Percentiles rank a stretch among this genome's conserved stretches.
Conservation (phyloP, 2,113 vertebrate species). For the Corydoras maculifer region DNA sequence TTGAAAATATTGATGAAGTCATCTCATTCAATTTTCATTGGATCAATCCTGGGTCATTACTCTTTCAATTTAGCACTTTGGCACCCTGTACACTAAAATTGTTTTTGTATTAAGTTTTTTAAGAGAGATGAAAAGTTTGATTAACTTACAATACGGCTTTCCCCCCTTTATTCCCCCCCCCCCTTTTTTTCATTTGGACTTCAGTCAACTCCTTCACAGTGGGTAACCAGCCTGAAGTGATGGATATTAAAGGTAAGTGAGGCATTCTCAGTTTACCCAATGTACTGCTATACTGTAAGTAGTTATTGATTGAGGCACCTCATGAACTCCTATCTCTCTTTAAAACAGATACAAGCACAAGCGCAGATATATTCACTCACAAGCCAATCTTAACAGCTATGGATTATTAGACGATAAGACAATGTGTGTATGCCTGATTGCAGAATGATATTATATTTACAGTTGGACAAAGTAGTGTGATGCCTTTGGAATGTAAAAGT, state of each 20-base stretch:
- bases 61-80: conserved; percentile 65
- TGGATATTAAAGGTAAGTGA: conserved; percentile 90
- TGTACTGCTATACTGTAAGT: conserved; percentile 78
- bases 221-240: conserved; percentile 93
- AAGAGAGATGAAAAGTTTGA: conserved; percentile 44
- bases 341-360: conserved; percentile 15
- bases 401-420: neutral
- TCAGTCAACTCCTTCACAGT: conserved; percentile 69
- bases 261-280: conserved; percentile 35
- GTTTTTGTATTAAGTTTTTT: conserved; percentile 56
- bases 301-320: conserved; percentile 26
- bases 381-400: conserved; percentile 5
- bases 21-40: conserved; percentile 67
- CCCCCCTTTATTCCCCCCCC: conserved; percentile 39
- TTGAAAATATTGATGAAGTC: conserved; percentile 65
- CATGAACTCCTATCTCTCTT: conserved; percentile 7
- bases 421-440: conserved; percentile 3
- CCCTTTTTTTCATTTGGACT: conserved; percentile 35
- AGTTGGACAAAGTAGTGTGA: neutral
- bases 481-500: neutral
- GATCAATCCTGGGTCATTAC: conserved; percentile 56
- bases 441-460: neutral
- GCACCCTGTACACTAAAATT: conserved; percentile 61
- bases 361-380: conserved; percentile 1
- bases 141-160: conserved; percentile 58